Base-by-base conservation (phyloP, 1,140 invertebrate genomes). In the Brachionus rubens region DNA sequence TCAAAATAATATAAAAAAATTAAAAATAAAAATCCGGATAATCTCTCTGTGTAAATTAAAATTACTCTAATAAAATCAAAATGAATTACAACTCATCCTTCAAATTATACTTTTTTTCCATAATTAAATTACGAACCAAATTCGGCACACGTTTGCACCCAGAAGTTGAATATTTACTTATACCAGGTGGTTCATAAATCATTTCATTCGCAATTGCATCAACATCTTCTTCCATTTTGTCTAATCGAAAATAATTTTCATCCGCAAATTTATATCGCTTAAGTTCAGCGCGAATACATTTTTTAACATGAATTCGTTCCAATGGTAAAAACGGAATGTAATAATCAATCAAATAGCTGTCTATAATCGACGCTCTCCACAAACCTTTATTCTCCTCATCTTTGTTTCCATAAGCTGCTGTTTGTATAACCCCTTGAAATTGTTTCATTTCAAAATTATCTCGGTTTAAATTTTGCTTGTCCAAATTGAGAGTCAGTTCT, bases 281-380 rank as follows among this genome's bases (percentile, higher is more conserved):
- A 16, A 88, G 77, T 50, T 84, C 83, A 62, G 87, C 83, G 72
- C 77, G 77, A 26, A 87, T 84, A 83, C 94, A 98, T 72, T 88
- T 80, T 78, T 86, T 85, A 4, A 98, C 88, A 86, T 98, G 94
- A 5, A 84, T 79, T 81, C 90, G 88, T 85, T 97, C 93, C 36
- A 98, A 82, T 1, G 95, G 94, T 70, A 98, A 81, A 82, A 98
- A 98, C 76, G 95, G 95, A 68, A 98, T 87, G 81, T 91, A 97
- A 81, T 93, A 89, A 84, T 95, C 93, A 75, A 98, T 92, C 14
- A 96, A 85, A 84, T 90, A 90, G n/a, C 89, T 88, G 41, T 89
- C 87, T 78, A 98, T 92, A 0, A 92, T 82, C 76, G 90, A 87
- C 50, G 90, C 90, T 76, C 88, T 88, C 78, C 90, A 87, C 28